phyloP scores from a whole-genome alignment of 2,797 vertebrate species.

The Choloepus didactylus region DNA sequence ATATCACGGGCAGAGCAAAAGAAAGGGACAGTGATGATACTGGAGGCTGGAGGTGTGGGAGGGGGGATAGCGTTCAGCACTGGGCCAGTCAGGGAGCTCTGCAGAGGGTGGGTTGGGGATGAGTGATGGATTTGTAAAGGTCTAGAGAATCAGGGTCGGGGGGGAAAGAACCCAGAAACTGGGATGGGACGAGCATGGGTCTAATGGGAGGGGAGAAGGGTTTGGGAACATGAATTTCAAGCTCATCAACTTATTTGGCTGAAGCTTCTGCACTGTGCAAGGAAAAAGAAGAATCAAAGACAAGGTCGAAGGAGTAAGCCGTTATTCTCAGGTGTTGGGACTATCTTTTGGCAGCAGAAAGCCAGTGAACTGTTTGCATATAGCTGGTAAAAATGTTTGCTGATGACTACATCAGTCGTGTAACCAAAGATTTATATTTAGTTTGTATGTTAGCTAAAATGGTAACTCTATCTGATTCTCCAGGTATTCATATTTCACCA shows the following conservation, averaged over 20 bases:
- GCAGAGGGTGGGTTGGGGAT: background rate
- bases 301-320: background rate
- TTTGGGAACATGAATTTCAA: background rate
- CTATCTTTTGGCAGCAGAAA: background rate
- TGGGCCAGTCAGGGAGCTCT: background rate
- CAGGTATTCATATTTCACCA: background rate
- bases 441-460: background rate
- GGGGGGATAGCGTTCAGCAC: rapidly evolving
- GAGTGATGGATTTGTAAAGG: background rate
- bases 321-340: background rate
- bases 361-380: rapidly evolving
- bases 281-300: background rate
- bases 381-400: background rate
- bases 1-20: background rate
- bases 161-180: background rate
- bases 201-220: background rate
- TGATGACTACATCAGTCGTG: background rate
- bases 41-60: rapidly evolving
- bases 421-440: background rate
- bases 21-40: background rate
- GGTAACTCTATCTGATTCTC: background rate
- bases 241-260: background rate
- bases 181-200: background rate
- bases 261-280: background rate
- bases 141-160: background rate